Percentiles rank a stretch among this genome's conserved stretches.
Conservation (phyloP, 2,113 vertebrate species). For the Phalacrocorax carbo region DNA sequence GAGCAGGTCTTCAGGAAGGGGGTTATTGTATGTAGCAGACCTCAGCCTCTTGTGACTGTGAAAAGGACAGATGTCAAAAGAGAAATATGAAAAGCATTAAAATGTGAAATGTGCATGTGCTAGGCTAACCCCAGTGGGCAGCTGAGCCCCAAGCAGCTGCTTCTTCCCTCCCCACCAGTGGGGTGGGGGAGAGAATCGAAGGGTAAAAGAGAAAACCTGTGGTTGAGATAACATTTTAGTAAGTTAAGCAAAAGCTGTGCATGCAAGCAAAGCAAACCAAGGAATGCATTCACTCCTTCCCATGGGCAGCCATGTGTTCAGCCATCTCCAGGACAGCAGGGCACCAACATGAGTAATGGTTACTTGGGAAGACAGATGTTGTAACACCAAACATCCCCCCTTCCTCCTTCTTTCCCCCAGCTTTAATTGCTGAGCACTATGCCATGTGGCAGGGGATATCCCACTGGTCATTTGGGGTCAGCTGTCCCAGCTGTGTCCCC, state of each 20-base stretch:
- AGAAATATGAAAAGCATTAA: neutral
- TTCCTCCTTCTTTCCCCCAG: neutral
- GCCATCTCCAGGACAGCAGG: neutral
- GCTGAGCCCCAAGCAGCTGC: neutral
- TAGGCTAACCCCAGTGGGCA: neutral
- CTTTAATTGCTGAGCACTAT: neutral
- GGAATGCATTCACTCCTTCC: neutral
- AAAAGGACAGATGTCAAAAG: neutral
- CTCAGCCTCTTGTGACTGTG: neutral
- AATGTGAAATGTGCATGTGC: neutral
- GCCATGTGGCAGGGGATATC: fast-evolving
- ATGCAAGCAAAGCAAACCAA: neutral
- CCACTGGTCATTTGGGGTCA: neutral
- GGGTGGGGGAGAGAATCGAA: neutral
- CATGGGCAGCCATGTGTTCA: neutral
- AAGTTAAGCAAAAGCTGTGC: neutral
- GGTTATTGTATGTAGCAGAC: neutral
- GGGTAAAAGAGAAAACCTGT: neutral
- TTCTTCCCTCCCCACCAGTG: neutral
- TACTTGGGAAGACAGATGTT: neutral
- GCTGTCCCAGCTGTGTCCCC: neutral
- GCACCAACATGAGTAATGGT: fast-evolving
- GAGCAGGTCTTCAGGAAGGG: neutral
- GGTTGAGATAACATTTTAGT: neutral
- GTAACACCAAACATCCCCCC: fast-evolving